Percentiles rank a stretch among this genome's conserved stretches.
phyloP scores from a whole-genome alignment of 1,140 invertebrate genomes.

The Chymomyza costata region DNA sequence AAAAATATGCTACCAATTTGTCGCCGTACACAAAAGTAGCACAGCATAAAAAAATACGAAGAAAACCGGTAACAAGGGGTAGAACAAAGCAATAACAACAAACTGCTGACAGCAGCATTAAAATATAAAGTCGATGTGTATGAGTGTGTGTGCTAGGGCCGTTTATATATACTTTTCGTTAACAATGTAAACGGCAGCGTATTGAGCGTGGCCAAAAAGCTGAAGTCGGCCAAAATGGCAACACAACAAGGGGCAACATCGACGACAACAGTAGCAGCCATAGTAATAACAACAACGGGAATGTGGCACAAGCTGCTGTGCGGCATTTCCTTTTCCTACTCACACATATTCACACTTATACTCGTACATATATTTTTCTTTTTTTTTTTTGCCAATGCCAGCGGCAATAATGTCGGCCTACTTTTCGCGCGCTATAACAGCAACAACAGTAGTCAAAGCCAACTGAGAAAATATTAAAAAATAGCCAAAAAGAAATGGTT shows the following conservation, averaged over 20 bases:
- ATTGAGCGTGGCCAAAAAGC: slow-evolving; percentile 25
- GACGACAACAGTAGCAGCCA: slow-evolving; percentile 14
- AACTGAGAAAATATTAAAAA: slow-evolving; percentile 66
- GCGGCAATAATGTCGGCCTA: slow-evolving; percentile 71
- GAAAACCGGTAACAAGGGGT: slow-evolving; percentile 17
- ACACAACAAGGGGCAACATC: slow-evolving; percentile 24
- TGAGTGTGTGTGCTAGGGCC: not conserved
- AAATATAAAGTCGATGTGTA: slow-evolving; percentile 65
- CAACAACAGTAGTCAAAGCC: too few species aligned
- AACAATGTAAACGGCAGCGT: slow-evolving; percentile 64
- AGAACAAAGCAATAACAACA: slow-evolving; percentile 67
- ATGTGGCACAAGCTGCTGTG: slow-evolving; percentile 20
- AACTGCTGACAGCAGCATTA: slow-evolving; percentile 70
- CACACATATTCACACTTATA: slow-evolving; percentile 11
- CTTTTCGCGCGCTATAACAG: slow-evolving; percentile 31
- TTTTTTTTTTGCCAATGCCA: slow-evolving; percentile 45
- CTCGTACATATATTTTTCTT: too few species aligned
- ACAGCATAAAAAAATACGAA: slow-evolving; percentile 3
- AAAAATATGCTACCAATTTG: slow-evolving; percentile 73
- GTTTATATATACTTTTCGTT: slow-evolving; percentile 44
- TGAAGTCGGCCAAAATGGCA: slow-evolving; percentile 48
- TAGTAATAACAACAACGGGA: slow-evolving; percentile 11
- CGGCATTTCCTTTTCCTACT: slow-evolving; percentile 68
- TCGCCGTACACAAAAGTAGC: slow-evolving; percentile 52
- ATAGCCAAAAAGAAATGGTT: slow-evolving; percentile 25